Percentiles rank a stretch among this genome's conserved stretches.
These are phyloP conservation scores for Apteryx owenii DNA, from an alignment of 2,113 vertebrate genomes.

Conservation along the genomic window DNA sequence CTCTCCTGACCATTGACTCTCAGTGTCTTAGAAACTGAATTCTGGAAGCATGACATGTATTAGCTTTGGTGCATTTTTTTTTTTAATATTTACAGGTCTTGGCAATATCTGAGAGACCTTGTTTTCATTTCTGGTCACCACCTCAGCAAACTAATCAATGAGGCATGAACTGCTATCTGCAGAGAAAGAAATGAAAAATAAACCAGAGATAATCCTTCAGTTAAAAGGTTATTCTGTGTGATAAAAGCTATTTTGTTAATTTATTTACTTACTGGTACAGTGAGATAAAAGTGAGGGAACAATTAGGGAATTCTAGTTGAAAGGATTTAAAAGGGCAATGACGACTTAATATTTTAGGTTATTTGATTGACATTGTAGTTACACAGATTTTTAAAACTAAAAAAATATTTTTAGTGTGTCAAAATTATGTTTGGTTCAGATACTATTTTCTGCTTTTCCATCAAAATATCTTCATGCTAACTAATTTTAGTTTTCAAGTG, in stretches of 20 bases:
- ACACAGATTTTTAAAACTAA: conserved; percentile 76
- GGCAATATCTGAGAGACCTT: conserved; percentile 91
- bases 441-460: not conserved
- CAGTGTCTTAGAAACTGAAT: conserved; percentile 64
- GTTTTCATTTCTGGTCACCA: conserved; percentile 98
- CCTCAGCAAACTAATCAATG: conserved; percentile 99
- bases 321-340: conserved; percentile 99
- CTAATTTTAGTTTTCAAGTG: not conserved
- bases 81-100: conserved; percentile 73
- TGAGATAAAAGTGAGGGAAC: conserved; percentile 98
- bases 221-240: conserved; percentile 99
- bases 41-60: conserved; percentile 36
- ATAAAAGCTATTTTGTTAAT: conserved; percentile 99
- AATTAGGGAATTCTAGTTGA: conserved; percentile 99
- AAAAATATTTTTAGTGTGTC: conserved; percentile 10
- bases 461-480: not conserved
- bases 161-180: conserved; percentile 96
- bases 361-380: conserved; percentile 88
- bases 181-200: conserved; percentile 99
- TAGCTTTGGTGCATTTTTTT: conserved; percentile 1
- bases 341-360: conserved; percentile 98
- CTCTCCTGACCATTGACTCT: conserved; percentile 73
- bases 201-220: conserved; percentile 99
- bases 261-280: conserved; percentile 99
- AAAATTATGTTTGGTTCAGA: not conserved